Conservation (phyloP, 2,888 invertebrate genomes). For the Alloscopus bannaensis region DNA sequence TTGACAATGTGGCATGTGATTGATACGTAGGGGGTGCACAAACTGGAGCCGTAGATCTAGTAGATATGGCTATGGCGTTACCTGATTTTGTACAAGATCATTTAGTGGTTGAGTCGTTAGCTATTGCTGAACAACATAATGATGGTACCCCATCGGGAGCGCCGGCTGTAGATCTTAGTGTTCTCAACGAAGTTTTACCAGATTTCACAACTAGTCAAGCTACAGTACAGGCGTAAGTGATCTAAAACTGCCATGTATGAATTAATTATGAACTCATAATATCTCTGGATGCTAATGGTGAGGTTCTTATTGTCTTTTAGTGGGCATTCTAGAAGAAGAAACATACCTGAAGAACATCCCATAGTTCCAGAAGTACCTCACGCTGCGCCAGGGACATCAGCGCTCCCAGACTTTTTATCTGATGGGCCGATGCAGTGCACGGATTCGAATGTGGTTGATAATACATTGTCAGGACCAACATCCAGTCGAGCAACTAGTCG, state of each 20-base stretch:
- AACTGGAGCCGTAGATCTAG: conserved; percentile 68
- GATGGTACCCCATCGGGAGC: conserved; percentile 31
- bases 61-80: conserved; percentile 76
- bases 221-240: conserved; percentile 13
- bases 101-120: conserved; percentile 82
- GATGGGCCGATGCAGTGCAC: conserved; percentile 81
- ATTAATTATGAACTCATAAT: no score
- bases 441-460: conserved; percentile 51
- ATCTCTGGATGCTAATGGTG: not conserved
- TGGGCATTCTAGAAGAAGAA: conserved; percentile 14
- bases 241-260: no score
- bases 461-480: conserved; percentile 34
- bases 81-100: conserved; percentile 95
- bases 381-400: conserved; percentile 32
- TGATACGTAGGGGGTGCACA: conserved; percentile 46
- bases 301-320: not conserved
- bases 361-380: conserved; percentile 23
- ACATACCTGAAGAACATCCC: conserved; percentile 32
- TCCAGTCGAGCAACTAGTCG: conserved; percentile 48
- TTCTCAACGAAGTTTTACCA: conserved; percentile 64
- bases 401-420: conserved; percentile 83
- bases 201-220: conserved; percentile 66
- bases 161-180: conserved; percentile 57
- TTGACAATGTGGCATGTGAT: not conserved
- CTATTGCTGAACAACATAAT: conserved; percentile 45